These are phyloP conservation scores for Scomber colias DNA, from an alignment of 2,113 vertebrate species.

Conservation along the genomic window DNA sequence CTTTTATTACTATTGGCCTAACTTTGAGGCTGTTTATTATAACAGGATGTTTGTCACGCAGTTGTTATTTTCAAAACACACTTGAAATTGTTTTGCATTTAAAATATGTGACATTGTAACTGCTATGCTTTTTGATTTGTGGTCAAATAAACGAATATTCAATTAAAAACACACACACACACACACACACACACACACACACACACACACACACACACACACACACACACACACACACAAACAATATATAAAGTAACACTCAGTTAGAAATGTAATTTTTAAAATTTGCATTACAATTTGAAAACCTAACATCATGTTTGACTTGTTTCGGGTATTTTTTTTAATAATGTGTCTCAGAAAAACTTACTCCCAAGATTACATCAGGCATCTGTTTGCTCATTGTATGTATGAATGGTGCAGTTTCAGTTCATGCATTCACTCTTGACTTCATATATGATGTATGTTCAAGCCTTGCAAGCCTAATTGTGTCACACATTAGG, in stretches of 20 bases:
- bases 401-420: too few relatives aligned
- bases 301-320: background rate
- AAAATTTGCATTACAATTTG: constrained; percentile 1
- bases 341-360: background rate
- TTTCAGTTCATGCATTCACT: background rate
- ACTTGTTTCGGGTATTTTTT: background rate
- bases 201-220: too few relatives aligned
- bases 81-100: too few relatives aligned
- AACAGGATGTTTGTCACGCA: background rate
- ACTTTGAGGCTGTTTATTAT: background rate
- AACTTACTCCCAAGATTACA: background rate
- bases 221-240: too few relatives aligned
- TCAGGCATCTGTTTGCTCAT: background rate
- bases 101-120: too few relatives aligned
- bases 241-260: too few relatives aligned
- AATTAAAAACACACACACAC: too few relatives aligned
- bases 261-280: background rate
- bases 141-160: too few relatives aligned
- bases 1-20: constrained; percentile 18
- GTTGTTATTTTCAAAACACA: background rate
- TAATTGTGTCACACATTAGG: constrained; percentile 14
- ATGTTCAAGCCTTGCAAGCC: background rate
- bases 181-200: too few relatives aligned
- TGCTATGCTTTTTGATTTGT: too few relatives aligned
- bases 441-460: background rate